A percentile compares a stretch with the other conserved stretches of the same genome.
These are phyloP conservation scores for Crypturellus undulatus DNA, from an alignment of 2,113 vertebrate species.

Conservation along the genomic window DNA sequence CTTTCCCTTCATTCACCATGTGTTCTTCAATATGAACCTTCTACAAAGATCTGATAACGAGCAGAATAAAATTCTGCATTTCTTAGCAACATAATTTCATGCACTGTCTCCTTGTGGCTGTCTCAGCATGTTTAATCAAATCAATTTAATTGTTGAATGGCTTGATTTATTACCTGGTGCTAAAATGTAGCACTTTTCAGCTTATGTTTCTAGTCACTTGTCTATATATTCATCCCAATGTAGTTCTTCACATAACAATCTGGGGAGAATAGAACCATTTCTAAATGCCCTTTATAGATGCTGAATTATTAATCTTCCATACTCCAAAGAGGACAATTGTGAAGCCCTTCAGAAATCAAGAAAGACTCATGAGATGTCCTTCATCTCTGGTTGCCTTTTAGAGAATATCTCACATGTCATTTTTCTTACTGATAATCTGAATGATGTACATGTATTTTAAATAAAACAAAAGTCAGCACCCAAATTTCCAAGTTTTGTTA, in stretches of 20 bases:
- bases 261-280: neutral
- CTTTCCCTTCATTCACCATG: neutral
- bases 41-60: neutral
- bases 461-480: neutral
- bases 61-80: neutral
- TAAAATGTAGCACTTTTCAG: neutral
- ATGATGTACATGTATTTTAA: neutral
- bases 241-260: neutral
- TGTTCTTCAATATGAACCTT: neutral
- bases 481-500: neutral
- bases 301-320: neutral
- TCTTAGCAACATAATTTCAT: slow-evolving; percentile 10
- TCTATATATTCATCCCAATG: neutral
- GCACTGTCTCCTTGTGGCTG: neutral
- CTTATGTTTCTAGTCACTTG: neutral
- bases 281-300: neutral
- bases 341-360: neutral
- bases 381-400: neutral
- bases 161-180: neutral
- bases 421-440: neutral
- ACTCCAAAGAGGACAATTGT: neutral
- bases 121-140: slow-evolving; percentile 7
- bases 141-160: neutral
- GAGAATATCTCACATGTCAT: neutral
- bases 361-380: neutral